These are phyloP conservation scores for Syngnathus floridae DNA, from an alignment of 2,113 vertebrate species.

Conservation along the genomic window DNA sequence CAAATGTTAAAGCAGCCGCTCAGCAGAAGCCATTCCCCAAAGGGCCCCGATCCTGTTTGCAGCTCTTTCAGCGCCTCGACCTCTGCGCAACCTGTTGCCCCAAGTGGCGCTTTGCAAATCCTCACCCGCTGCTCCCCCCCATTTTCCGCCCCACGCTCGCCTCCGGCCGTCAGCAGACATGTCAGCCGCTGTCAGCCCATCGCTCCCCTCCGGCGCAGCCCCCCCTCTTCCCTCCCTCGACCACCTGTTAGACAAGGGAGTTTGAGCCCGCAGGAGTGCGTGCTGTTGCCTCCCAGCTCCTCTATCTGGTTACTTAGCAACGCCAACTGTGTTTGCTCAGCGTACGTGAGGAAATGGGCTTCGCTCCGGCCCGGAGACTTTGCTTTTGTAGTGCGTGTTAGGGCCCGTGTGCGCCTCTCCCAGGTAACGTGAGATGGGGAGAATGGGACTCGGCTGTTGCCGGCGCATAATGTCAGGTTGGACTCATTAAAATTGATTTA, in stretches of 20 bases:
- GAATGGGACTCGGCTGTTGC: not conserved
- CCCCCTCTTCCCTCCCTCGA: constrained; percentile 27
- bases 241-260: constrained; percentile 66
- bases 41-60: constrained; percentile 22
- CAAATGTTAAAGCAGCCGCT: constrained; percentile 18
- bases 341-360: constrained; percentile 58
- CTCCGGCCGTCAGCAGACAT: constrained; percentile 13
- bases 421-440: not conserved
- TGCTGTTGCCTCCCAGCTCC: constrained; percentile 59
- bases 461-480: not conserved
- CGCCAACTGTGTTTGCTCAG: constrained; percentile 66
- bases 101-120: constrained; percentile 29
- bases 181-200: constrained; percentile 41
- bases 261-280: constrained; percentile 48
- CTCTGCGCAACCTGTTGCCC: constrained; percentile 45
- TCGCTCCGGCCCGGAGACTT: constrained; percentile 45
- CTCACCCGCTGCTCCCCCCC: constrained; percentile 22
- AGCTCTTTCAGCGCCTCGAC: constrained; percentile 37
- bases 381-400: constrained; percentile 39
- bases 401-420: constrained; percentile 32
- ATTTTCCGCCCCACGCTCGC: not conserved
- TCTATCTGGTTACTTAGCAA: constrained; percentile 71
- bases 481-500: not conserved
- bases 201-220: constrained; percentile 21
- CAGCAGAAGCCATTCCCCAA: constrained; percentile 2